Base-by-base conservation (phyloP, 2,888 invertebrate species). In the Netelia fuscicornis region DNA sequence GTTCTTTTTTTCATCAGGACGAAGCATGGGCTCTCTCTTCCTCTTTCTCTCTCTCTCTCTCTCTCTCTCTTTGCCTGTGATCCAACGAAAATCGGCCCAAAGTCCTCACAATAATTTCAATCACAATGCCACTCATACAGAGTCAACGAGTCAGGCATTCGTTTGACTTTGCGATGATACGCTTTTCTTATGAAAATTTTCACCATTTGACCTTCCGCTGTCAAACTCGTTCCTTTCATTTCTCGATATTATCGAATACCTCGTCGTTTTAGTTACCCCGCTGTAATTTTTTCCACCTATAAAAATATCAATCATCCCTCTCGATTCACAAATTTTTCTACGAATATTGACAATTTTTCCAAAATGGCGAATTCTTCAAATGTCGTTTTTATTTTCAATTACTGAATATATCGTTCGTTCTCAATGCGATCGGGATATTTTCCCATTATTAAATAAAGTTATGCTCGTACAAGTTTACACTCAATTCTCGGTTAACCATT, bases 11-110 rank as follows among this genome's bases (percentile, higher is more conserved):
- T 13, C n/a, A 25, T 10, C 3, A 17, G 10, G 48, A 13, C 20
- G 13, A 23, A 30, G 11, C 3, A 2, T 1, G 81, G 78, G 87
- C 81, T 88, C 88, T 90, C 89, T 89, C 89, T 90, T 90, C 89
- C 89, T 86, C 44, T 44, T 10, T 13, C 54, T 78, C 74, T 84
- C 75, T 79, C 54, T 17, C 72, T 68, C 76, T 72, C 76, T 52
- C 68, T 64, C 11, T 23, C 37, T 62, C 25, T 76, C 74, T 56
- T 62, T 64, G 70, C 79, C 37, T 58, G 13, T 54, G 11, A 48
- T 13, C 48, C 48, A 2, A 10, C 13, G 65, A n/a, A 58, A 75
- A 8, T 44, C 67, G 71, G 70, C 79, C 65, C 64, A 85, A 65
- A 71, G 75, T 6, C 37, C 71, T 76, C 67, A 71, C 67, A 58